These are phyloP conservation scores for Eulithis prunata DNA, from an alignment of 2,888 invertebrate genomes.

Conservation along the genomic window DNA sequence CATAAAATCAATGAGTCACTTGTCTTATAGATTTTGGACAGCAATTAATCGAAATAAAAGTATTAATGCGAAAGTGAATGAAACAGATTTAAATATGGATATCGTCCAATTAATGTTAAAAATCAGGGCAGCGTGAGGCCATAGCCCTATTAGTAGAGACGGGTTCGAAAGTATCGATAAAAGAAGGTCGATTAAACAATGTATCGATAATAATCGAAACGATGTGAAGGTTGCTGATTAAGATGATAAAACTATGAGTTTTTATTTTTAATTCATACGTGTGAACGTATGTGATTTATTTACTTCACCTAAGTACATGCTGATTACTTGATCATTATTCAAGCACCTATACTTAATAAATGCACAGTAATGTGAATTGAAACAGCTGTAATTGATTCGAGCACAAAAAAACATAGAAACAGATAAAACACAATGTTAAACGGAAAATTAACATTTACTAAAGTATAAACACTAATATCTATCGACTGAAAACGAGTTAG, in stretches of 20 bases:
- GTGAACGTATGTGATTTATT: conserved; percentile 24
- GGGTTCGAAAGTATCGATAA: conserved; percentile 66
- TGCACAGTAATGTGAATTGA: too few species aligned
- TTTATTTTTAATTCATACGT: conserved; percentile 6
- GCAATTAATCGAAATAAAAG: conserved; percentile 36
- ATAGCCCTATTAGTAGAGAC: conserved; percentile 59
- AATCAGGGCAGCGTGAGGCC: conserved; percentile 66
- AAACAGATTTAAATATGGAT: conserved; percentile 44
- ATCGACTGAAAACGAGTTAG: conserved; percentile 29
- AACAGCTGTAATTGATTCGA: too few species aligned
- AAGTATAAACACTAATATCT: conserved; percentile 11
- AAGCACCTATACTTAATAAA: too few species aligned
- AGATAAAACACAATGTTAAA: too few species aligned
- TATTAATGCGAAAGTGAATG: conserved; percentile 33
- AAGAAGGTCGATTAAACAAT: conserved; percentile 61
- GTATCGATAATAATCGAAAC: conserved; percentile 44
- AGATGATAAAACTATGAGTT: conserved; percentile 10
- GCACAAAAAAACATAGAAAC: too few species aligned
- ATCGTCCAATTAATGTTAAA: conserved; percentile 61
- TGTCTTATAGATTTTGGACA: conserved; percentile 35
- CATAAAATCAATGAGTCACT: conserved; percentile 39
- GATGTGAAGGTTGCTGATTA: conserved; percentile 34
- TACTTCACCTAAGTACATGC: not conserved
- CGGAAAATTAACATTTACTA: too few species aligned
- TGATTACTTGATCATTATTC: too few species aligned